Conservation (phyloP, 2,113 vertebrate species). For the Amblyopsis rosae region DNA sequence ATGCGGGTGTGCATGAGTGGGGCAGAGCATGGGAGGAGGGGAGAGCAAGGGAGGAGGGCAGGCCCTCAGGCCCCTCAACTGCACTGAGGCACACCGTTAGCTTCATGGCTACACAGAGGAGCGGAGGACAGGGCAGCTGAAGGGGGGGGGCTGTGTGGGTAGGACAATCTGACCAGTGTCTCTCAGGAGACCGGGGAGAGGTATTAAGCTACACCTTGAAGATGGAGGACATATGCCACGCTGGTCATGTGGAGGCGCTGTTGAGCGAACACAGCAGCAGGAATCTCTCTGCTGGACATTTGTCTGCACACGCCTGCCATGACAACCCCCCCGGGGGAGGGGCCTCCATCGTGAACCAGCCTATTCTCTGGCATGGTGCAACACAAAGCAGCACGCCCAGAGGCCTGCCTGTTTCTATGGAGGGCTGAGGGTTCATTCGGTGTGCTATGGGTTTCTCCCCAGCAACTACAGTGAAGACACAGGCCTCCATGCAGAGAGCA, state of each 20-base stretch:
- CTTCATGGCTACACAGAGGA: too few relatives aligned
- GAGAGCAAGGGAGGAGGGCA: too few relatives aligned
- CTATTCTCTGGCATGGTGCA: not conserved
- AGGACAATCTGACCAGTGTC: too few relatives aligned
- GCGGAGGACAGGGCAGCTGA: too few relatives aligned
- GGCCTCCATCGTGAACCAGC: not conserved
- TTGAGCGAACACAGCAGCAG: constrained; percentile 11
- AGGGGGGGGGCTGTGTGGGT: too few relatives aligned
- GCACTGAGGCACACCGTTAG: too few relatives aligned
- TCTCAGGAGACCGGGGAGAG: too few relatives aligned
- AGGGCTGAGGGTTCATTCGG: not conserved
- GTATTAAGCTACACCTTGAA: too few relatives aligned
- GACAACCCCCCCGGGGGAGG: too few relatives aligned
- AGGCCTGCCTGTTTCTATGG: not conserved
- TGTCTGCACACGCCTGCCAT: constrained; percentile 42
- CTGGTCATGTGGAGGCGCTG: constrained; percentile 33
- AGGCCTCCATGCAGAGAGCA: constrained; percentile 5
- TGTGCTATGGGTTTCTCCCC: constrained; percentile 17
- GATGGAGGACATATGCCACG: not conserved
- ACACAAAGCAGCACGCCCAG: not conserved
- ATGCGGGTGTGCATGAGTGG: constrained; percentile 20
- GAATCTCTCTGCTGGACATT: not conserved
- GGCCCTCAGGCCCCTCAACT: too few relatives aligned
- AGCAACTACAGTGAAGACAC: constrained; percentile 8
- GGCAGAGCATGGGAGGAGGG: too few relatives aligned